Conservation (phyloP, 2,113 vertebrate species). For the Gallinago undulata region DNA sequence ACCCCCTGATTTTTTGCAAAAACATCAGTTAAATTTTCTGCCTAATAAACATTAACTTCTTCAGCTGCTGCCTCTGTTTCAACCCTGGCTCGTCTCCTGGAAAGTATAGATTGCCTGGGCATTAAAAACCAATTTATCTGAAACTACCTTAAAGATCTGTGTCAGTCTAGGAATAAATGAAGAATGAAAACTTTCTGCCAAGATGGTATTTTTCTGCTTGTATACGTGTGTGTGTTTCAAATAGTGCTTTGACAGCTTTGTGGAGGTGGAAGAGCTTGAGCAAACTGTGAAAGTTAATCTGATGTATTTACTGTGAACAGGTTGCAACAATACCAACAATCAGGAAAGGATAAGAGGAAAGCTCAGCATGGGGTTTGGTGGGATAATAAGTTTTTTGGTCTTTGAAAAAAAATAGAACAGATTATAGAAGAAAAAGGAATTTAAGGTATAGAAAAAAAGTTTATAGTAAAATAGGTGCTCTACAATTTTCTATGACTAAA, state of each 20-base stretch:
- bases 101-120: not conserved
- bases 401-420: slow-evolving; percentile 23
- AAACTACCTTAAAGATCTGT: not conserved
- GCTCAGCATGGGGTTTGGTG: slow-evolving; percentile 32
- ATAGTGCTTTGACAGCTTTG: slow-evolving; percentile 57
- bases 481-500: not conserved
- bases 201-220: not conserved
- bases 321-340: slow-evolving; percentile 56
- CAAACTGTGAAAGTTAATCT: slow-evolving; percentile 56
- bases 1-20: not conserved
- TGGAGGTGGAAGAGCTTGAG: slow-evolving; percentile 50
- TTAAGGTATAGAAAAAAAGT: slow-evolving; percentile 11
- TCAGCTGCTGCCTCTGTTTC: not conserved
- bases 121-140: not conserved
- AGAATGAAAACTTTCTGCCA: slow-evolving; percentile 27
- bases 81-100: not conserved
- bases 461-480: slow-evolving; percentile 52
- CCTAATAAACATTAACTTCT: not conserved
- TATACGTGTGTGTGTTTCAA: not conserved
- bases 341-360: slow-evolving; percentile 30
- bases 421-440: slow-evolving; percentile 34
- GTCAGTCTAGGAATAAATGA: slow-evolving; percentile 28
- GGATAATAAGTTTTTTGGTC: slow-evolving; percentile 37
- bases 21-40: not conserved
- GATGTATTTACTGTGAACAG: slow-evolving; percentile 52